Evolutionary conservation across 2,797 vertebrate species (phyloP), one percentile per base, ranked within the genome.

Genomic region (Malacoctenus gilli): DNA sequence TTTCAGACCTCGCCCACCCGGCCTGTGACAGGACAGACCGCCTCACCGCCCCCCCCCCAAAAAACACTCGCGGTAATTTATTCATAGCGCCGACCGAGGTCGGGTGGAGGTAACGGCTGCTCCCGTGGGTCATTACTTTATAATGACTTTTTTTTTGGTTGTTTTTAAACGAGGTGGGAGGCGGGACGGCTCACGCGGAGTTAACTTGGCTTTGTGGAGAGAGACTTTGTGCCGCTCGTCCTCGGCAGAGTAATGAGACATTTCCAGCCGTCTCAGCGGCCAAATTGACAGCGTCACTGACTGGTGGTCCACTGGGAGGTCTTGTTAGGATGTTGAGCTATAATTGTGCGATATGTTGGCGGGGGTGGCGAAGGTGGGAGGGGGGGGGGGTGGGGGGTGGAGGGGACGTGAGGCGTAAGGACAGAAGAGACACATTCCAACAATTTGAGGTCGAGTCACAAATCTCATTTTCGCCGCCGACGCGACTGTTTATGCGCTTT

Each of bases 321-420:
- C 84, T 87, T 79, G 86, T 87, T 89, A 86, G 69, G 69, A 82
- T 82, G 81, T 82, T 62, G 69, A 71, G 84, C 72, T 75, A 84
- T 90, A 85, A 88, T 86, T 86, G 78, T 75, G 67, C 43, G 42
- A 66, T 64, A 74, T 81, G 80, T 78, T 75, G 76, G 57, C 23
- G 25, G 19, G 20, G 28, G n/a, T n/a, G n/a, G n/a, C n/a, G n/a
- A n/a, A n/a, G n/a, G n/a, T n/a, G n/a, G n/a, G n/a, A n/a, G n/a
- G n/a, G n/a, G n/a, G n/a, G n/a, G n/a, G n/a, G n/a, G n/a, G n/a
- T n/a, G n/a, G n/a, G n/a, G n/a, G n/a, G n/a, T n/a, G n/a, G n/a
- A n/a, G 39, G 44, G 28, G 34, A 41, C 51, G 50, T 43, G 36
- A 75, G 72, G 66, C 57, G 39, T 59, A 75, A 80, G 75, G 72